Conservation (phyloP, 2,888 invertebrate species). For the Eristalinus aeneus region DNA sequence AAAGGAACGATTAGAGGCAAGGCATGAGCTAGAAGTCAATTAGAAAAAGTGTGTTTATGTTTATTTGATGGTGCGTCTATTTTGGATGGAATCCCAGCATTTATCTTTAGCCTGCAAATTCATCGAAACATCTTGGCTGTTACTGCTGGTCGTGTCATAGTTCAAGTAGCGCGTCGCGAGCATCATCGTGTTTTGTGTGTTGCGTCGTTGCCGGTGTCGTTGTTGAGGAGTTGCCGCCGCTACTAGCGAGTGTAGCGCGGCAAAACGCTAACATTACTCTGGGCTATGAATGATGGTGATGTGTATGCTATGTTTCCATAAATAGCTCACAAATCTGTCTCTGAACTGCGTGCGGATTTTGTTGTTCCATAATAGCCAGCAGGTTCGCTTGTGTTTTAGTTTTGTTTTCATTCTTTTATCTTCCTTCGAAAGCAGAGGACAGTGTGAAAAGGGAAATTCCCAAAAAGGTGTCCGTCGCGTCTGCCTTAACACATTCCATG, state of each 20-base stretch:
- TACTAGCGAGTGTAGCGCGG: not conserved
- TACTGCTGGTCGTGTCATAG: not conserved
- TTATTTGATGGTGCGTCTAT: constrained; percentile 16
- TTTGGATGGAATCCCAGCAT: constrained; percentile 30
- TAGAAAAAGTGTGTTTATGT: constrained; percentile 30
- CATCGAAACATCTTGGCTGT: not conserved
- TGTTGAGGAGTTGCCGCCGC: not conserved
- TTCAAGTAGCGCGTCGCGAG: not conserved
- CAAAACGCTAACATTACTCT: constrained; percentile 10
- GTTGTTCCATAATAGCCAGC: constrained; percentile 8
- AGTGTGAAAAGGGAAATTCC: constrained; percentile 9
- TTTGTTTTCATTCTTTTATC: not conserved
- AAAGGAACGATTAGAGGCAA: not conserved
- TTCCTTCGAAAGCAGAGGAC: not conserved
- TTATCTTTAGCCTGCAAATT: constrained; percentile 8
- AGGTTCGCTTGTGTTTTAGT: constrained; percentile 7
- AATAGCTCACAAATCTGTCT: constrained; percentile 38
- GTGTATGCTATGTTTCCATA: constrained; percentile 34
- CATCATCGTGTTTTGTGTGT: not conserved
- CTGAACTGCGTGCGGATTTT: constrained; percentile 35
- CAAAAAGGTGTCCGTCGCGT: constrained; percentile 43
- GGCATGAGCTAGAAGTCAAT: not conserved
- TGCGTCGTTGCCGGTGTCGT: not conserved
- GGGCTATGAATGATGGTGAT: constrained; percentile 27
- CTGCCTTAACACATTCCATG: constrained; percentile 11